Evolutionary conservation across 2,797 vertebrate genomes (phyloP), one percentile per base, ranked within the genome.

Genomic region (Tarsius wallacei): DNA sequence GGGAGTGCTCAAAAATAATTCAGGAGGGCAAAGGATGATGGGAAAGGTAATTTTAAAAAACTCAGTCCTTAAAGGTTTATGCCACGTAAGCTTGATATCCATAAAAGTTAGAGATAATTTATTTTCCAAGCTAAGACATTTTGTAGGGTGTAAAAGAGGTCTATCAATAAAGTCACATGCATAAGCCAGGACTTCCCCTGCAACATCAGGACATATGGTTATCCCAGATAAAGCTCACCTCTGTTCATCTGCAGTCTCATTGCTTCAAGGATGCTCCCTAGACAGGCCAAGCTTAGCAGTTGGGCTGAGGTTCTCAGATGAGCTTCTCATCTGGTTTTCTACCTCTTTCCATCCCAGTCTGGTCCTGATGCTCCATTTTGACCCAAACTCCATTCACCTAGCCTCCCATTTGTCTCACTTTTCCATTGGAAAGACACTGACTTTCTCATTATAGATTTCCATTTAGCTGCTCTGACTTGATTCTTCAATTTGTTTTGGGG

Each of bases 71-170:
- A 82, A 76, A 77, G 36, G 28, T 42, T 3, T 31, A 21, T 53
- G 28, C 26, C 36, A 42, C 19, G 68, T 78, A 81, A 42, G n/a
- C 31, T 68, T 85, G 59, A 28, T 57, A 21, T 51, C 24, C 36
- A 53, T 31, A 78, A 59, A 92, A 64, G 13, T 76, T 85, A 57
- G 76, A 93, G 26, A 17, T 53, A 22, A 77, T 91, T 77, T 94
- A 49, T 89, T 68, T 87, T 36, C 26, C 55, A 73, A 92, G n/a
- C 47, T 51, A 26, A 12, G 51, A 76, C 36, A 15, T 16, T 83
- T 71, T 66, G 57, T 31, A 83, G 89, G 64, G 33, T 47, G 19
- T 36, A 73, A 61, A 78, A 55, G 21, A 90, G 7, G 28, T 31
- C 55, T 36, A 10, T 31, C 14, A 10, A 24, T 55, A 77, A 74